Conservation (phyloP, 2,113 vertebrate genomes). For the Leptobrachium ailaonicum region DNA sequence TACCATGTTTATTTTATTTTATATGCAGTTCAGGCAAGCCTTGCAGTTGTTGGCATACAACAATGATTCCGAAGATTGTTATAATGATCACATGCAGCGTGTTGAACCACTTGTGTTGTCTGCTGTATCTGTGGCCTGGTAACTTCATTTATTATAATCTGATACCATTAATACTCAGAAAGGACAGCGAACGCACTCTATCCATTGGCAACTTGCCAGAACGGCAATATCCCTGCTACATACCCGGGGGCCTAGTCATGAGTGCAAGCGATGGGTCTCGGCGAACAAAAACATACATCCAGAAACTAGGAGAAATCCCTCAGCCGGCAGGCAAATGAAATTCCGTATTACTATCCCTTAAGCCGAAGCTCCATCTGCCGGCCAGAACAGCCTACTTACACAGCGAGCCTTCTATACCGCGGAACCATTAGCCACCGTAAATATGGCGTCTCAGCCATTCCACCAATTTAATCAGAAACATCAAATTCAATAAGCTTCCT, state of each 20-base stretch:
- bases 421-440: slow-evolving; percentile 35
- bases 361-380: slow-evolving; percentile 34
- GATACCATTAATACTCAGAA: slow-evolving; percentile 40
- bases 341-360: slow-evolving; percentile 35
- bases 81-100: not conserved
- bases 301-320: slow-evolving; percentile 9
- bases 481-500: slow-evolving; percentile 42
- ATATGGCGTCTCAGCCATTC: slow-evolving; percentile 13
- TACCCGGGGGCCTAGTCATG: slow-evolving; percentile 38
- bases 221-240: slow-evolving; percentile 28
- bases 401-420: not conserved
- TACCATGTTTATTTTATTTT: no score
- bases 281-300: slow-evolving; percentile 32
- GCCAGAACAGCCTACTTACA: not conserved
- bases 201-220: slow-evolving; percentile 36
- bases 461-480: slow-evolving; percentile 39
- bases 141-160: slow-evolving; percentile 41
- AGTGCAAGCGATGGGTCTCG: slow-evolving; percentile 15
- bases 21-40: no score
- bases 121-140: slow-evolving; percentile 29
- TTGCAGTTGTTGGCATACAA: no score
- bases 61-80: not conserved
- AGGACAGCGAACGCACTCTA: slow-evolving; percentile 34
- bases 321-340: slow-evolving; percentile 21
- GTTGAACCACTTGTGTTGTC: slow-evolving; percentile 35